Base-by-base conservation (phyloP, 2,888 invertebrate species). In the Dorcus hopei region DNA sequence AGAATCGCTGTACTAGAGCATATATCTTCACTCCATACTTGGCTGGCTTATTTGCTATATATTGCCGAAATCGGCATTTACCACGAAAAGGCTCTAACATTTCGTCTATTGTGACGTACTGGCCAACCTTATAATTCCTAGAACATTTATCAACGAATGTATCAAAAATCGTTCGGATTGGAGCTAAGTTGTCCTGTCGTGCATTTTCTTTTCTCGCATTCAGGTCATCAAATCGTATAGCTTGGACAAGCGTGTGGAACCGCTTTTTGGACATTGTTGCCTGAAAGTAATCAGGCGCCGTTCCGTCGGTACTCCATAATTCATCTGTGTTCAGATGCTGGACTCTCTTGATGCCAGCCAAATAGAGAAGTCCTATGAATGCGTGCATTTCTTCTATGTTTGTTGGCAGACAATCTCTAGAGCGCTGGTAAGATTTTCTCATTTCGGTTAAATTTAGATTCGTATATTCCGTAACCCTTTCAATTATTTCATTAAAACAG, bases 21-120 rank as follows among this genome's bases (percentile, higher is more conserved):
- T 59, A 65, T 16, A 70, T 61, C 64, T 72, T 69, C 6, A 71
- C 63, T 0, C 69, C 68, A 62, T 70, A 71, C 49, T 67, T 70
- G 5, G 64, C 66, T 14, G 70, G 67, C 59, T 74, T 69, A 33
- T 67, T 65, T 6, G 71, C 69, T 14, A 72, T 72, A 55, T 68
- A 73, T 57, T 73, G 68, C n/a, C 61, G 47, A 57, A 72, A 69
- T 19, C 45, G 39, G 48, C 60, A 57, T 11, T 49, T 51, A 19
- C 58, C 62, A 33, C 63, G 40, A 3, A 40, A 40, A n/a, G 40
- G 39, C 48, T 54, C 54, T 9, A 52, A 23, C 41, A 33, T 52
- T 39, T 54, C 49, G 49, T 54, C 54, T 42, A 48, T 38, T 16
- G 54, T 54, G 9, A 26, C 39, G 38, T 48, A 38, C 16, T 39